Base-by-base conservation (phyloP, 92 coral and sea anemone species). In the Montipora capitata region DNA sequence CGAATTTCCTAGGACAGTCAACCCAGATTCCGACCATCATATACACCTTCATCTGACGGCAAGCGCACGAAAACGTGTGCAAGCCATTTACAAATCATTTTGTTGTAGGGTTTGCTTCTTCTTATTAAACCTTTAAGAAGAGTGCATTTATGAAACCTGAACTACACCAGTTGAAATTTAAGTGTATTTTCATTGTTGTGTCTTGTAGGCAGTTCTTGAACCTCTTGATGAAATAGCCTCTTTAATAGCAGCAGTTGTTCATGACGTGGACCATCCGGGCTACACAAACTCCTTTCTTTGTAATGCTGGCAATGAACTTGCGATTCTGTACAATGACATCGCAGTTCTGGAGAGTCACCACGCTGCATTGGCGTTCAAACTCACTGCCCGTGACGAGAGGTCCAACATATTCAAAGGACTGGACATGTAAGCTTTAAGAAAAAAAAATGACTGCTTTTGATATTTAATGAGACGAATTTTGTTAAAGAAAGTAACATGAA, bases 201-300 rank as follows among this genome's bases (percentile, higher is more conserved):
- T 35, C 14, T n/a, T 54, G 1, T 85, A 98, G 99, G 96, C 96
- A 52, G 98, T 96, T 16, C 88, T 98, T 1, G 99, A 98, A 78
- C 99, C 99, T 0, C 87, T 96, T 72, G 99, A 98, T 78, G 99
- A 96, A 85, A 95, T 96, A 49, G 99, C 99, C 2, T 94, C 99
- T 1, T 89, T 98, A 44, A 98, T 98, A 85, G 99, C 99, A 39
- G 99, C 99, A 14, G 96, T 92, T 39, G 99, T 98, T 8, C 99
- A 98, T 75, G 99, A 98, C 74, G 98, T 98, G 20, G 99, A 98
- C 85, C 99, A 98, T 91, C 99, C 99, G 20, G 99, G 99, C 3
- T 98, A 96, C 79, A 98, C 99, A 1, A 98, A 98, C 94, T 98
- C 99, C n/a, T 98, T 98, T 80, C 98, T 98, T 17, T 98, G 99